These are phyloP conservation scores for Gambusia affinis DNA, from an alignment of 2,113 vertebrate species.

Conservation along the genomic window DNA sequence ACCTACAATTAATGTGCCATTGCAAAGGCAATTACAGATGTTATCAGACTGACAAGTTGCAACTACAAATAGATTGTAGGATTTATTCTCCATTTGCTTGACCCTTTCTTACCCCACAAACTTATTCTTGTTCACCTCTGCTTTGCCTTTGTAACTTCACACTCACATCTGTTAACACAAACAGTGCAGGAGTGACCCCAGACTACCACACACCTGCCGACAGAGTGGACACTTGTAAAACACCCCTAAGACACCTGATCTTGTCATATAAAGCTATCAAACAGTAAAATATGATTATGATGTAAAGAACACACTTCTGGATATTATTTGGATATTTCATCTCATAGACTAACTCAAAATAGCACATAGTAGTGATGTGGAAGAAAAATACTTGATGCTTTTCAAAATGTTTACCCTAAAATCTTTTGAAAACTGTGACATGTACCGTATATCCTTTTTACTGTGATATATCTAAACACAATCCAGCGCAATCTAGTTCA, in stretches of 20 bases:
- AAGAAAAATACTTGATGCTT: neutral
- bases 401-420: neutral
- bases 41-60: neutral
- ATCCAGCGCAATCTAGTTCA: neutral
- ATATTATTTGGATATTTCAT: neutral
- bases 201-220: constrained; percentile 15
- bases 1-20: constrained; percentile 28
- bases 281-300: neutral
- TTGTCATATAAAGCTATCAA: neutral
- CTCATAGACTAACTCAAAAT: neutral
- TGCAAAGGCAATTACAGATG: neutral
- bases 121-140: constrained; percentile 24
- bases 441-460: no score
- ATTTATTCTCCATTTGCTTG: constrained; percentile 14
- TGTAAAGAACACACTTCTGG: neutral
- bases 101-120: constrained; percentile 38
- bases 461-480: neutral
- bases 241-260: neutral
- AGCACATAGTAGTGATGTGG: neutral
- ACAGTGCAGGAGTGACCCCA: constrained; percentile 7
- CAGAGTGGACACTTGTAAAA: constrained; percentile 12
- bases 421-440: neutral
- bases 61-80: neutral
- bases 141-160: constrained; percentile 47
- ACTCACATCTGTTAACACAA: constrained; percentile 21